Conservation (phyloP, 30 jellyfish, hydroid and myxozoan genomes). For the Cassiopea xamachana region DNA sequence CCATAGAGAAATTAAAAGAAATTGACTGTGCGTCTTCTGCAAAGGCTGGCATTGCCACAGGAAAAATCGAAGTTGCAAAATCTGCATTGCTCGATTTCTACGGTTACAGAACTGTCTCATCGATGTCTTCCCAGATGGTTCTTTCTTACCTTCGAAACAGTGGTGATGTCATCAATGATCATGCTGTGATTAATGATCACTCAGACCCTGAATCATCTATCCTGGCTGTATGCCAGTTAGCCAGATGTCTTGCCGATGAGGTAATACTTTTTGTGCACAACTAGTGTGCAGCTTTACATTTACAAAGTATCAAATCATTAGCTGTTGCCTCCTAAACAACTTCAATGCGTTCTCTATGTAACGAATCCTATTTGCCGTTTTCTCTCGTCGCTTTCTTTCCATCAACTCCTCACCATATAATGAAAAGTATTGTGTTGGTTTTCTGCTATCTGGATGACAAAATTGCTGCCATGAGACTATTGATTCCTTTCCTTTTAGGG, state of each 20-base stretch:
- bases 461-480: not conserved
- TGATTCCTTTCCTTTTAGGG: conserved; percentile 32
- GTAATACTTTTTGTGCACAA: not conserved
- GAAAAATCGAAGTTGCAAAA: conserved; percentile 55
- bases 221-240: conserved; percentile 46
- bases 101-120: conserved; percentile 61
- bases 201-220: conserved; percentile 53
- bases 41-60: not conserved
- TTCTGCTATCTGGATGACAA: not conserved
- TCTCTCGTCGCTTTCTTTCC: too few species aligned
- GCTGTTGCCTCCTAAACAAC: not conserved
- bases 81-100: conserved; percentile 75
- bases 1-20: conserved; percentile 1
- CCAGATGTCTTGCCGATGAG: conserved; percentile 64
- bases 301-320: not conserved
- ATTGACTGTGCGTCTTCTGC: not conserved
- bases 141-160: conserved; percentile 22
- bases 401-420: too few species aligned
- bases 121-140: conserved; percentile 36
- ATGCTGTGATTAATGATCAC: conserved; percentile 1
- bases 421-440: too few species aligned
- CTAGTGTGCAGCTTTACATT: not conserved
- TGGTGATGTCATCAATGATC: not conserved
- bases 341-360: not conserved
- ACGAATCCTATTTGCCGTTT: too few species aligned